These are phyloP conservation scores for Microtus richardsoni DNA, from an alignment of 2,113 vertebrate species.

Conservation along the genomic window DNA sequence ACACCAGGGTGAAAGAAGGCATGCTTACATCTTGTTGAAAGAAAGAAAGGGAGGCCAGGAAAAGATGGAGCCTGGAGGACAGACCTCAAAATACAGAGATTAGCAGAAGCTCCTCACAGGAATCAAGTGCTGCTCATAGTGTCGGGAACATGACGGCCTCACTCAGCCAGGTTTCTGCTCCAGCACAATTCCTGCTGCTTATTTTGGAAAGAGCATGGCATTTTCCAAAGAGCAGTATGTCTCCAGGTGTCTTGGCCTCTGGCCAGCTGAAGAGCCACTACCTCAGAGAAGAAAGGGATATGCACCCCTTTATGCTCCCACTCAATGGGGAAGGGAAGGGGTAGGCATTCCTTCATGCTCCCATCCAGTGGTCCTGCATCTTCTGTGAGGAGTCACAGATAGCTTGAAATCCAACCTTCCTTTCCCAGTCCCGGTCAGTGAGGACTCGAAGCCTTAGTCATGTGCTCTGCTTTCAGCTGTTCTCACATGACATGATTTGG, in stretches of 20 bases:
- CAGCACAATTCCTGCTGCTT: conserved; percentile 1
- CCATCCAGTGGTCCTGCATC: neutral
- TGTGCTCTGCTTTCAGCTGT: neutral
- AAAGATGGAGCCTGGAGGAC: conserved; percentile 36
- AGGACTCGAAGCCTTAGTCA: conserved; percentile 51
- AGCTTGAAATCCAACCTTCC: neutral
- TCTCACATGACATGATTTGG: neutral
- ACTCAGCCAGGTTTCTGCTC: neutral
- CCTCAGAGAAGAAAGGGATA: neutral
- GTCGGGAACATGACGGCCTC: neutral
- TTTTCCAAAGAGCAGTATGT: conserved; percentile 40
- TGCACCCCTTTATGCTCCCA: neutral
- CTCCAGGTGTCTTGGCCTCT: conserved; percentile 14
- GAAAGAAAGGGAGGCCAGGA: neutral
- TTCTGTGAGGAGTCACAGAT: neutral
- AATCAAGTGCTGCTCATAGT: neutral
- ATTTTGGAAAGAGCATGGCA: conserved; percentile 20
- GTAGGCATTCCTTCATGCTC: neutral
- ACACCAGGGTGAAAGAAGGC: neutral
- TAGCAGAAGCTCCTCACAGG: neutral
- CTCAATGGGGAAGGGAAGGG: neutral
- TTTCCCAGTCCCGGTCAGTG: neutral
- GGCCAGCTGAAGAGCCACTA: conserved; percentile 16
- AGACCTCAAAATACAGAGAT: neutral
- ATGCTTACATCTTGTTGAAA: neutral